Conservation (phyloP, 2,797 vertebrate genomes). For the Sebastes nivosus region DNA sequence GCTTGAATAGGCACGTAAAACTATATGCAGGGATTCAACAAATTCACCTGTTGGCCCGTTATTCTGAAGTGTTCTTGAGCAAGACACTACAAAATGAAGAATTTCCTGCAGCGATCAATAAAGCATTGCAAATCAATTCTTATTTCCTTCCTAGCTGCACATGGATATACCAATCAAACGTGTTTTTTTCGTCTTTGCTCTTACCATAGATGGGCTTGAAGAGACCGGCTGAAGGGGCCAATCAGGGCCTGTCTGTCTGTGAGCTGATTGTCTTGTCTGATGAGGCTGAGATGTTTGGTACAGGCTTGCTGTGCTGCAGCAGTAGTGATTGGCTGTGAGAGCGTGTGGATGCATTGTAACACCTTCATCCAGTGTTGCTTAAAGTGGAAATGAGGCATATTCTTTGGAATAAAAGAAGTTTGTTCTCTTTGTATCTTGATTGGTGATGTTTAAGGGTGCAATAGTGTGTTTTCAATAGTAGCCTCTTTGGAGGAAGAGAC, state of each 20-base stretch:
- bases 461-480: background rate
- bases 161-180: background rate
- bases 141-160: background rate
- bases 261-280: conserved; percentile 20
- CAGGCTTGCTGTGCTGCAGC: background rate
- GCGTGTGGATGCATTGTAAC: background rate
- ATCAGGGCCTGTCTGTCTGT: background rate
- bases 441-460: conserved; percentile 7
- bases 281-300: conserved; percentile 9
- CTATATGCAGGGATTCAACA: background rate
- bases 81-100: background rate
- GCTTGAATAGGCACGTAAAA: background rate
- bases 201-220: background rate
- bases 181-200: background rate
- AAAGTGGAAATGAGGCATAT: background rate
- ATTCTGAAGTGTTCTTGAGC: background rate
- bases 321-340: background rate
- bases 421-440: background rate
- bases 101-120: background rate
- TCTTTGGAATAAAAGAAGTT: background rate
- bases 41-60: background rate
- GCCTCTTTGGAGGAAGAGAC: background rate
- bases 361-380: background rate
- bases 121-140: background rate
- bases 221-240: background rate